A percentile compares a stretch with the other conserved stretches of the same genome.
phyloP scores from a whole-genome alignment of 2,888 invertebrate species.

The Ctenicera cuprea region DNA sequence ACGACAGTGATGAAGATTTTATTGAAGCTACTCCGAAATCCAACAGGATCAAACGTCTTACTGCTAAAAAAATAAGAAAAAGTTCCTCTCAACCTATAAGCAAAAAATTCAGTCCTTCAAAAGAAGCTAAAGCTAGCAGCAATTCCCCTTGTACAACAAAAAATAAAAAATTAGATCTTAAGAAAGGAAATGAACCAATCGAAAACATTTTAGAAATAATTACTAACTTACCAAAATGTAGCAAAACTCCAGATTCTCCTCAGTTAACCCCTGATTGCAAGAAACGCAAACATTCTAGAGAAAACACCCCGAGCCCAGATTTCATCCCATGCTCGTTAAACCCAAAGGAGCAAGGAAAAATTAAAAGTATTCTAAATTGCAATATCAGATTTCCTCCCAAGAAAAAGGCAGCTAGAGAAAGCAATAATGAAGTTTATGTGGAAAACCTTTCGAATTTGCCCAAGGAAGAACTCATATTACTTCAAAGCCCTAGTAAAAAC shows the following conservation, averaged over 20 bases:
- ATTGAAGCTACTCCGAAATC: constrained; percentile 39
- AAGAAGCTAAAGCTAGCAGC: too few species aligned
- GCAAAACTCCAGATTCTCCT: not conserved
- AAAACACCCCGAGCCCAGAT: constrained; percentile 29
- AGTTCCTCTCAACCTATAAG: not conserved
- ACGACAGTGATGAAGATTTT: constrained; percentile 44
- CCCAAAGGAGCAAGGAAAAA: not conserved
- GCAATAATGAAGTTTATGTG: not conserved
- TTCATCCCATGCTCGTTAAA: constrained; percentile 34
- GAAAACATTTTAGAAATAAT: not conserved
- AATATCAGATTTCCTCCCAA: not conserved
- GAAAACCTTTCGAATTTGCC: not conserved
- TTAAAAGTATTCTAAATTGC: not conserved
- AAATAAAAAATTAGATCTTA: not conserved
- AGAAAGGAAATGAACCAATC: not conserved
- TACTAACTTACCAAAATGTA: constrained; percentile 23
- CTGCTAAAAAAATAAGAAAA: not conserved
- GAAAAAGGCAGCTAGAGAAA: not conserved
- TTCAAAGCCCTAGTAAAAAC: constrained; percentile 23
- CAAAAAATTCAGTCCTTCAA: too few species aligned
- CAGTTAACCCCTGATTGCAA: constrained; percentile 19
- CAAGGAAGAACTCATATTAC: not conserved
- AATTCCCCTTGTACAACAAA: not conserved
- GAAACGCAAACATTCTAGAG: constrained; percentile 3
- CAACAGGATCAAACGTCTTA: not conserved